phyloP scores from a whole-genome alignment of 2,888 invertebrate genomes.

The Apodemia hepburni region DNA sequence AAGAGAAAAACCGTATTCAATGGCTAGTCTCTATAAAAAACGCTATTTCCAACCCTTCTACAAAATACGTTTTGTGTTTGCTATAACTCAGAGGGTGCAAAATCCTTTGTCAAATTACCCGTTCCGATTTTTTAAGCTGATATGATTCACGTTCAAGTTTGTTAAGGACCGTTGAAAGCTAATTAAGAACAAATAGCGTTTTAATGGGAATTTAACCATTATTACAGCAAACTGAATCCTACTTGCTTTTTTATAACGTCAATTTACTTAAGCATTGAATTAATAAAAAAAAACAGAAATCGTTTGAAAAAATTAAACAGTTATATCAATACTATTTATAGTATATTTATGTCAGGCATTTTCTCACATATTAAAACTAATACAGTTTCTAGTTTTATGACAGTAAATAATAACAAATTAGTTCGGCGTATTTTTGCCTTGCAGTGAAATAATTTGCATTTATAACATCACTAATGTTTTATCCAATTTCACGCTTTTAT shows the following conservation, averaged over 20 bases:
- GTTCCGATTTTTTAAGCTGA: constrained; percentile 17
- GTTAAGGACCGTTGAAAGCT: constrained; percentile 29
- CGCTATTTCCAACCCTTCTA: constrained; percentile 3
- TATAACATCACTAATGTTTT: too few relatives aligned
- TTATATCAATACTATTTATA: too few relatives aligned
- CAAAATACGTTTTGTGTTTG: constrained; percentile 3
- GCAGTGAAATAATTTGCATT: too few relatives aligned
- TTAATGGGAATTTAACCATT: constrained; percentile 12
- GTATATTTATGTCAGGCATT: too few relatives aligned
- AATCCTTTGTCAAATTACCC: constrained; percentile 10
- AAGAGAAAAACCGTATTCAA: background rate
- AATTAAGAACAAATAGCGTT: constrained; percentile 15
- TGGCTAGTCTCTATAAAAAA: background rate
- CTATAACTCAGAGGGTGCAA: constrained; percentile 4
- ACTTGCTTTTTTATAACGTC: background rate
- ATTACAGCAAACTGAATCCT: background rate
- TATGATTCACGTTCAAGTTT: constrained; percentile 29
- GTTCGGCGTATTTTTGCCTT: too few relatives aligned
- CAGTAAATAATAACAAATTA: too few relatives aligned
- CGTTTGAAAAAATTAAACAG: background rate
- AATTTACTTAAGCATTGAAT: background rate
- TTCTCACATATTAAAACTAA: too few relatives aligned
- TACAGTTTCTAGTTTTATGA: too few relatives aligned
- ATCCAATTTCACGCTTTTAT: too few relatives aligned
- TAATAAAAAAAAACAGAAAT: background rate